phyloP scores from a whole-genome alignment of 1,140 invertebrate genomes.

The Drosophila watanabei region DNA sequence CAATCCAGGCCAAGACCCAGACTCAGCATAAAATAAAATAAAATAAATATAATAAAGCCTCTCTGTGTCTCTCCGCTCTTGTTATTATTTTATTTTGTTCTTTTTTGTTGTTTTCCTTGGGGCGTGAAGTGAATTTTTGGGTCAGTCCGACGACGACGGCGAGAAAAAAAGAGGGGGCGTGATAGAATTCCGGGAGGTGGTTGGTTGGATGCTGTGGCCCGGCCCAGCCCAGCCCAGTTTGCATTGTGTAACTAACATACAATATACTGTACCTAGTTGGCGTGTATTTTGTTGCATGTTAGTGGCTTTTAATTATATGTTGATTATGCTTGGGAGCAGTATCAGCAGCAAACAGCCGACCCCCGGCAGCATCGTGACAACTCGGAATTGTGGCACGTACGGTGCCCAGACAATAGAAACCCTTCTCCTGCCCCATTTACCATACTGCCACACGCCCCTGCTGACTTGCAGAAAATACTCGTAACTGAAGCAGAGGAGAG shows the following conservation, averaged over 20 bases:
- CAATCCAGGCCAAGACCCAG: slow-evolving; percentile 61
- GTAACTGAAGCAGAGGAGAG: slow-evolving; percentile 32
- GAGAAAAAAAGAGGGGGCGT: slow-evolving; percentile 1
- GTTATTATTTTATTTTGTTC: slow-evolving; percentile 19
- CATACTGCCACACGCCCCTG: slow-evolving; percentile 14
- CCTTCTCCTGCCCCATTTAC: background rate
- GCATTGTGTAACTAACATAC: slow-evolving; percentile 61
- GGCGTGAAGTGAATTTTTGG: slow-evolving; percentile 70
- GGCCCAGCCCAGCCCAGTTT: slow-evolving; percentile 14
- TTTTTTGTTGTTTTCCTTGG: slow-evolving; percentile 29
- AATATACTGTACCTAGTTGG: slow-evolving; percentile 54
- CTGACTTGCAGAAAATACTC: slow-evolving; percentile 52
- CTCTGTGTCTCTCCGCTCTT: slow-evolving; percentile 23
- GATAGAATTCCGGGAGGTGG: slow-evolving; percentile 11
- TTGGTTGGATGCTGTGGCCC: slow-evolving; percentile 15
- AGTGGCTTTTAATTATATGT: slow-evolving; percentile 83
- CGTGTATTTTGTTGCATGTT: slow-evolving; percentile 83
- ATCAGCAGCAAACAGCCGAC: slow-evolving; percentile 54
- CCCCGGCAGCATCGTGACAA: slow-evolving; percentile 44
- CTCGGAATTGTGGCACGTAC: slow-evolving; percentile 71
- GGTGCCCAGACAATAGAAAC: slow-evolving; percentile 52
- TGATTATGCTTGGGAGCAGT: slow-evolving; percentile 74
- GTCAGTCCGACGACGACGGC: slow-evolving; percentile 52
- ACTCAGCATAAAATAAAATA: slow-evolving; percentile 62
- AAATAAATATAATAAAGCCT: slow-evolving; percentile 58